Conservation (phyloP, 2,797 vertebrate species). For the Benthosema pterotum region DNA sequence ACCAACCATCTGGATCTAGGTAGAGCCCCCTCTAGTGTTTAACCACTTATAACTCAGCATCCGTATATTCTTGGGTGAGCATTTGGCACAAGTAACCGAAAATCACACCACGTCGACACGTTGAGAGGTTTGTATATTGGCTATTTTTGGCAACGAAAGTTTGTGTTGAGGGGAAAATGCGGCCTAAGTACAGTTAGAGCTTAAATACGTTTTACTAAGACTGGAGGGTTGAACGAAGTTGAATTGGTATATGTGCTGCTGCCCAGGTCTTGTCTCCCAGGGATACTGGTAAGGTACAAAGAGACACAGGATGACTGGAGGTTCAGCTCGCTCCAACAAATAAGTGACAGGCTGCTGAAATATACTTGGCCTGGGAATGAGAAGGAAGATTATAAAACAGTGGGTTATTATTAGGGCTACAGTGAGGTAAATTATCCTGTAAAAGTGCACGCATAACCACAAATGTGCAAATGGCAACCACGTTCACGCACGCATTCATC, state of each 20-base stretch:
- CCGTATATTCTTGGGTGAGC: no score
- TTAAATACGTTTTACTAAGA: no score
- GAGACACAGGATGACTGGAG: slow-evolving; percentile 65
- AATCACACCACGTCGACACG: no score
- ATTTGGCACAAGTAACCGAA: no score
- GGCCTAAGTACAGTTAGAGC: no score
- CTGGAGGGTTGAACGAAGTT: slow-evolving; percentile 45
- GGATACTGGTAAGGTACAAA: slow-evolving; percentile 60
- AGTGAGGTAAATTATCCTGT: no score
- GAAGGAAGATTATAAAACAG: slow-evolving; percentile 16
- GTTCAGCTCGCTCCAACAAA: slow-evolving; percentile 49
- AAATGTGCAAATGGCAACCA: not conserved
- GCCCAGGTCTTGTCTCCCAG: slow-evolving; percentile 66
- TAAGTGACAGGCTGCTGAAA: slow-evolving; percentile 60
- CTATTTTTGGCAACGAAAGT: no score
- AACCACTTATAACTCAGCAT: slow-evolving; percentile 55
- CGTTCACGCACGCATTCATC: not conserved
- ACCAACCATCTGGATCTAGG: slow-evolving; percentile 52
- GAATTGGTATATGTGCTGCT: slow-evolving; percentile 37
- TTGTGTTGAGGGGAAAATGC: no score
- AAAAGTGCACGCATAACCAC: no score
- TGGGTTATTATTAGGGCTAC: not conserved
- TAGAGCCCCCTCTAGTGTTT: slow-evolving; percentile 61
- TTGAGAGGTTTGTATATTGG: no score
- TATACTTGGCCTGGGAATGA: slow-evolving; percentile 72